Conservation (phyloP, 2,113 vertebrate genomes). For the Corythaixoides concolor region DNA sequence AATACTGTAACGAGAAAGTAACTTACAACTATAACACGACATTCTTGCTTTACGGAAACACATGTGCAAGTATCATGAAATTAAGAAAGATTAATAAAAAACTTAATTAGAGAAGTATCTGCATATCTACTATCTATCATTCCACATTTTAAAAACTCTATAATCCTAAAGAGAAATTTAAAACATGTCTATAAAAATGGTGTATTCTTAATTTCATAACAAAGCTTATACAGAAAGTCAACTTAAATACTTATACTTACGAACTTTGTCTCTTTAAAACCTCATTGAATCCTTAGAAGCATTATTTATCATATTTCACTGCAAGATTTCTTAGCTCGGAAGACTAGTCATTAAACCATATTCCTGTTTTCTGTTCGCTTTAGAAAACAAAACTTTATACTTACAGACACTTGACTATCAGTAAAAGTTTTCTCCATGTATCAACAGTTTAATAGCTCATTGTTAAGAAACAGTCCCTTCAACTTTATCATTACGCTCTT, state of each 20-base stretch:
- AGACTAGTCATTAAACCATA: conserved; percentile 35
- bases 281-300: conserved; percentile 56
- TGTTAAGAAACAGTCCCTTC: conserved; percentile 39
- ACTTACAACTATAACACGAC: not conserved
- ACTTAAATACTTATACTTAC: conserved; percentile 60
- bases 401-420: conserved; percentile 74
- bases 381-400: conserved; percentile 70
- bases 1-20: not conserved
- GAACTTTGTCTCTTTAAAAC: conserved; percentile 54
- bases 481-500: not conserved
- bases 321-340: conserved; percentile 40
- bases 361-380: conserved; percentile 21
- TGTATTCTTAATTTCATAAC: not conserved
- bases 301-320: conserved; percentile 41
- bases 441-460: conserved; percentile 65
- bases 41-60: not conserved
- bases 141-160: not conserved
- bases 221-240: conserved; percentile 40
- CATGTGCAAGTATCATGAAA: not conserved
- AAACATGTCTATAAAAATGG: not conserved
- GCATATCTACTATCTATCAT: not conserved
- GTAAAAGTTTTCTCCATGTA: conserved; percentile 89
- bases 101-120: not conserved
- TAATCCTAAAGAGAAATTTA: not conserved
- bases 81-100: not conserved